A percentile compares a stretch with the other conserved stretches of the same genome.
phyloP scores from a whole-genome alignment of 2,888 invertebrate species.

The Drosophila sordidapex region DNA sequence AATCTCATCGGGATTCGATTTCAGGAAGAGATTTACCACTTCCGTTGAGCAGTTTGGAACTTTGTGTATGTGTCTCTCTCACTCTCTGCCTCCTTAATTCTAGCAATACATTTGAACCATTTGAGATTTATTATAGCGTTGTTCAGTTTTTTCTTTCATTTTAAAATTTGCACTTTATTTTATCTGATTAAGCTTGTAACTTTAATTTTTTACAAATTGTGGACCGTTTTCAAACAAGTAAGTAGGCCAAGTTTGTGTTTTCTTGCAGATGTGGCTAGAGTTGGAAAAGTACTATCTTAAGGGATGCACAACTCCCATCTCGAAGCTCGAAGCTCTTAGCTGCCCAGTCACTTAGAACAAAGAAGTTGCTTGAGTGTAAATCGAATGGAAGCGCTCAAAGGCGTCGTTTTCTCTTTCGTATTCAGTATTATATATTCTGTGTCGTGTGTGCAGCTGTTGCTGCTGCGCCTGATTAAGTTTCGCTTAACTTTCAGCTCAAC shows the following conservation, averaged over 20 bases:
- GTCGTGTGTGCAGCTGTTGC: slow-evolving; percentile 37
- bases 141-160: neutral
- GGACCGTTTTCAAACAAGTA: neutral
- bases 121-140: neutral
- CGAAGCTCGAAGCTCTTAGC: neutral
- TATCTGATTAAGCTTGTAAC: neutral
- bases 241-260: neutral
- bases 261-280: neutral
- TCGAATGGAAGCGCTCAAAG: slow-evolving; percentile 35
- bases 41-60: neutral
- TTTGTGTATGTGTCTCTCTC: neutral
- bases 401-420: slow-evolving; percentile 10
- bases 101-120: neutral
- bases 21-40: neutral
- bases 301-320: neutral
- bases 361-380: slow-evolving; percentile 36
- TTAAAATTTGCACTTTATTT: neutral
- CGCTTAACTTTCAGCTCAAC: slow-evolving; percentile 44
- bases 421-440: neutral
- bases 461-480: slow-evolving; percentile 71
- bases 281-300: neutral
- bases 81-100: neutral
- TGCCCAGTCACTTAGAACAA: slow-evolving; percentile 45
- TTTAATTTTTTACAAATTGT: neutral
- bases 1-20: neutral